Evolutionary conservation across 2,113 vertebrate genomes (phyloP).

Genomic region (Seriola quinqueradiata): DNA sequence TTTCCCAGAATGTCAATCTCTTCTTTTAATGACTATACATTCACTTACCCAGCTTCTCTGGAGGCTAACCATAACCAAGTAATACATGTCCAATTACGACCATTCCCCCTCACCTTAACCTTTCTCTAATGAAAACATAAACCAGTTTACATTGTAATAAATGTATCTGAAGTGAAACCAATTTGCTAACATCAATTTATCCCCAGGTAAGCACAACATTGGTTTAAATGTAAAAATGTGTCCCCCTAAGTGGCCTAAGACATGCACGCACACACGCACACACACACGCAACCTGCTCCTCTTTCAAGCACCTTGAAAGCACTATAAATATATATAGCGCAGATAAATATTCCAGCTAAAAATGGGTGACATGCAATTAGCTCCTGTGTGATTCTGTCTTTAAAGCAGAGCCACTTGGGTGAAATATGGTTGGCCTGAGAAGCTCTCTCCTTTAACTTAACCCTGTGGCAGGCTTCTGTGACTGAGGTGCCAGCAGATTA

Average conservation of each 20-base stretch:
- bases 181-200: background rate
- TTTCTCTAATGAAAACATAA: background rate
- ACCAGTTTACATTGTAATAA: background rate
- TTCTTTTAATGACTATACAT: background rate
- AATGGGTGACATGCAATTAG: conserved; percentile 68
- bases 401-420: conserved; percentile 58
- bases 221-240: conserved; percentile 2
- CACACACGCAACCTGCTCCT: conserved; percentile 2
- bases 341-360: conserved; percentile 66
- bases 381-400: conserved; percentile 61
- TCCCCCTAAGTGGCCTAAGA: background rate
- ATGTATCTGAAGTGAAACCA: background rate
- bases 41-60: background rate
- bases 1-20: background rate
- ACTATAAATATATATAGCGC: conserved; percentile 47
- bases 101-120: background rate
- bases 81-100: background rate
- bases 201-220: background rate
- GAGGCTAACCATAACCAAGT: background rate
- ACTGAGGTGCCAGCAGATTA: conserved; percentile 42
- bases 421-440: conserved; percentile 43
- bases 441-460: conserved; percentile 40
- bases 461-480: conserved; percentile 32
- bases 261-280: background rate
- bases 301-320: conserved; percentile 45